These are phyloP conservation scores for Recurvirostra avosetta DNA, from an alignment of 2,113 vertebrate species.

Conservation along the genomic window DNA sequence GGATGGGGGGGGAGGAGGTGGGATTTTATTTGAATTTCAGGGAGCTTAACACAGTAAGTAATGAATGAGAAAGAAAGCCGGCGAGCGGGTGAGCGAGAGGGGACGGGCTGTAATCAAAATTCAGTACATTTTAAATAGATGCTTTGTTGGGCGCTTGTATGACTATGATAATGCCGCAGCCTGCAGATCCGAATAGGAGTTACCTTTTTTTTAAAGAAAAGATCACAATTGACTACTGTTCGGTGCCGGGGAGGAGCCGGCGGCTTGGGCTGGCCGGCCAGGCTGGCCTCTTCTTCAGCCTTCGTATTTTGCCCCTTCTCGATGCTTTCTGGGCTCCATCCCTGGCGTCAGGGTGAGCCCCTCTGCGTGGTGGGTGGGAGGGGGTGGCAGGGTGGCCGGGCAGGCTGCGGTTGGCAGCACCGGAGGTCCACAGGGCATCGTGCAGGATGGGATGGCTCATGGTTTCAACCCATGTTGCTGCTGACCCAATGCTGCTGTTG, in stretches of 20 bases:
- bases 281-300: neutral
- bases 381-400: neutral
- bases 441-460: neutral
- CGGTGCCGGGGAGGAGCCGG: fast-evolving
- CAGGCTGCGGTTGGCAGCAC: neutral
- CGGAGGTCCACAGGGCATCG: fast-evolving
- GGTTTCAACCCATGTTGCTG: neutral
- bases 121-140: constrained; percentile 46
- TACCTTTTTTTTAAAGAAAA: neutral
- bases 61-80: constrained; percentile 57
- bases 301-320: neutral
- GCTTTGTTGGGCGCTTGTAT: constrained; percentile 26
- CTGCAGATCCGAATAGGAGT: neutral
- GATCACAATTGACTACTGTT: neutral
- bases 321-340: neutral
- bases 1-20: constrained; percentile 7
- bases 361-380: fast-evolving
- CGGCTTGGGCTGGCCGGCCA: neutral
- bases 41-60: constrained; percentile 59
- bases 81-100: neutral
- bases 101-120: constrained; percentile 31
- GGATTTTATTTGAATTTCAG: constrained; percentile 63
- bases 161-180: constrained; percentile 8
- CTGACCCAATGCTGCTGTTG: neutral
- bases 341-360: neutral